Evolutionary conservation across 2,113 vertebrate genomes (phyloP).

Genomic region (Sinosuthora webbiana): DNA sequence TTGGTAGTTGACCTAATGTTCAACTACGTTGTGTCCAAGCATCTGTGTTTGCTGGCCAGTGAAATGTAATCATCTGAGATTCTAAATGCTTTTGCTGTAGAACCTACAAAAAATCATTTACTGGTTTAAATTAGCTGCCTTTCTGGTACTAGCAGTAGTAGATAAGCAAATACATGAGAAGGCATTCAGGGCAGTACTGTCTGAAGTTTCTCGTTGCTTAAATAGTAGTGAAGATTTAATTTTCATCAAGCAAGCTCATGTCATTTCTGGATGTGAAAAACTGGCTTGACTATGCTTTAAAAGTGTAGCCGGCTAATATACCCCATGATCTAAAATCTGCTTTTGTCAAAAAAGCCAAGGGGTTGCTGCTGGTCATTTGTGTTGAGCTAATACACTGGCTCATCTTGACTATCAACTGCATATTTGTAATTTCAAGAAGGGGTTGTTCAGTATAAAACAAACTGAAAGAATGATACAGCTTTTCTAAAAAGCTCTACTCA

Average conservation of each 20-base stretch:
- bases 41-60: background rate
- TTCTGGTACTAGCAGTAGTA: background rate
- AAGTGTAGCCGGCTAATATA: background rate
- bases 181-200: background rate
- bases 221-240: background rate
- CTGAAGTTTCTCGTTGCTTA: background rate
- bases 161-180: background rate
- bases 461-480: background rate
- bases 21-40: background rate
- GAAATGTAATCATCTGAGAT: background rate
- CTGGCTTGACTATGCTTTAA: background rate
- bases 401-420: background rate
- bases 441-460: fast-evolving
- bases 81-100: background rate
- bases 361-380: background rate
- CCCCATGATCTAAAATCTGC: background rate
- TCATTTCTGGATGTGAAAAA: background rate
- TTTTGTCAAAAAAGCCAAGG: background rate
- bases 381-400: background rate
- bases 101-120: background rate
- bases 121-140: background rate
- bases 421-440: background rate
- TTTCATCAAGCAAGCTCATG: background rate
- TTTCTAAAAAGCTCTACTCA: background rate
- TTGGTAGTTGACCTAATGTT: background rate